Percentiles rank a stretch among this genome's conserved stretches.
phyloP scores from a whole-genome alignment of 2,797 vertebrate genomes.

The Xenops minutus region DNA sequence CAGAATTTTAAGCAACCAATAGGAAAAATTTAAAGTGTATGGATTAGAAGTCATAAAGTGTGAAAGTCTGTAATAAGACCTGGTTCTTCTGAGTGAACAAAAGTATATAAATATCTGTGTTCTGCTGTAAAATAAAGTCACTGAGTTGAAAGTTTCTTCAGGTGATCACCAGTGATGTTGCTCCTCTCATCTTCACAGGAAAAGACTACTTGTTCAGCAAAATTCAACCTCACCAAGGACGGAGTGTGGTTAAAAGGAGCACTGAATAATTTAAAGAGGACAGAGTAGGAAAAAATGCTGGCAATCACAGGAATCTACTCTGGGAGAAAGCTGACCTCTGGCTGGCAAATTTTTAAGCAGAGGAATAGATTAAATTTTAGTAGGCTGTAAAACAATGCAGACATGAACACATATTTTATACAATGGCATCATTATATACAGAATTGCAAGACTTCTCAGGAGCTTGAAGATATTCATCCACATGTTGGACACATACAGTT shows the following conservation, averaged over 20 bases:
- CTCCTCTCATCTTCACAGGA: background rate
- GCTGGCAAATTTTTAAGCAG: background rate
- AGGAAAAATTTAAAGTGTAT: background rate
- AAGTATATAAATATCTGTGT: background rate
- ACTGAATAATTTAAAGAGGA: background rate
- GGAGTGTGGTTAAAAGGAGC: background rate
- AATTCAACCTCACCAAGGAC: background rate
- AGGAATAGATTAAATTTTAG: background rate
- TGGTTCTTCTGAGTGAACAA: background rate
- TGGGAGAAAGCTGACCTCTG: background rate
- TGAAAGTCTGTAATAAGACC: background rate
- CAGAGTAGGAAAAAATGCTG: background rate
- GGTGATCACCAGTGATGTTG: background rate
- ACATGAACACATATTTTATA: background rate
- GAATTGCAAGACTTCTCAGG: background rate
- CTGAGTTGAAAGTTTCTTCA: background rate
- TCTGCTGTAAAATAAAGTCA: background rate
- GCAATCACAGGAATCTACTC: background rate
- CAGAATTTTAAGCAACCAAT: background rate
- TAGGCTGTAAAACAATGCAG: background rate
- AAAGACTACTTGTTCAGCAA: background rate
- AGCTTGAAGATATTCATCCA: background rate
- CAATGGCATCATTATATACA: background rate
- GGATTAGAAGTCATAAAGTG: background rate
- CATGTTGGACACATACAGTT: background rate